phyloP scores from a whole-genome alignment of 2,888 invertebrate genomes.

The Urechis unicinctus region DNA sequence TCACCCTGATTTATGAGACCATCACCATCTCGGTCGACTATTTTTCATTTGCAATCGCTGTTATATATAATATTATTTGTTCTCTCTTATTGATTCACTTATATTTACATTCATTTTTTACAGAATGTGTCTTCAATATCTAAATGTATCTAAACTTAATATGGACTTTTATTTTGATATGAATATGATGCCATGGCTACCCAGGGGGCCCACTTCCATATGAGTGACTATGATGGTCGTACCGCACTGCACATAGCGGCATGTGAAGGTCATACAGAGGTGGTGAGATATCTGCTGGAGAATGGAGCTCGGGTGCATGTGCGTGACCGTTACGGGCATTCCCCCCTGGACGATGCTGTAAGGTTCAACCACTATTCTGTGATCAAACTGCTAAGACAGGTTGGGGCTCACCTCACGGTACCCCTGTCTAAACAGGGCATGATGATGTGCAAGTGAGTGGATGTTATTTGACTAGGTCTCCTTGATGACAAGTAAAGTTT shows the following conservation, averaged over 20 bases:
- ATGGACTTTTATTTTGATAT: too few relatives aligned
- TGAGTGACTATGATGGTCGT: conserved; percentile 64
- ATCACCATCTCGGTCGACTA: background rate
- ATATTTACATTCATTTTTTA: too few relatives aligned
- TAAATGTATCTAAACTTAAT: too few relatives aligned
- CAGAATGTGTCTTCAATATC: too few relatives aligned
- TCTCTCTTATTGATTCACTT: too few relatives aligned
- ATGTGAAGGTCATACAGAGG: conserved; percentile 61
- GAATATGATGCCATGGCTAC: too few relatives aligned
- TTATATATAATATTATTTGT: too few relatives aligned
- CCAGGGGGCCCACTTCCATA: conserved; percentile 15
- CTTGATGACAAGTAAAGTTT: too few relatives aligned
- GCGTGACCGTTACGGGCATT: conserved; percentile 56
- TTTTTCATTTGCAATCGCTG: background rate
- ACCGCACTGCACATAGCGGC: conserved; percentile 78
- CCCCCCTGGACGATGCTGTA: conserved; percentile 62
- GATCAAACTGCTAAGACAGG: conserved; percentile 63
- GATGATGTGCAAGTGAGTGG: conserved; percentile 59
- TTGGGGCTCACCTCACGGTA: conserved; percentile 64
- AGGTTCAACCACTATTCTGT: conserved; percentile 38
- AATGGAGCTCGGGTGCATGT: conserved; percentile 78
- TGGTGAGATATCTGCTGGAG: conserved; percentile 68
- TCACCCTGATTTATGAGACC: too few relatives aligned
- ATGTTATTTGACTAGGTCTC: too few relatives aligned
- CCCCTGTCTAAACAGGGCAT: conserved; percentile 60